Evolutionary conservation across 2,113 vertebrate species (phyloP).

Genomic region (Irena cyanogastra): DNA sequence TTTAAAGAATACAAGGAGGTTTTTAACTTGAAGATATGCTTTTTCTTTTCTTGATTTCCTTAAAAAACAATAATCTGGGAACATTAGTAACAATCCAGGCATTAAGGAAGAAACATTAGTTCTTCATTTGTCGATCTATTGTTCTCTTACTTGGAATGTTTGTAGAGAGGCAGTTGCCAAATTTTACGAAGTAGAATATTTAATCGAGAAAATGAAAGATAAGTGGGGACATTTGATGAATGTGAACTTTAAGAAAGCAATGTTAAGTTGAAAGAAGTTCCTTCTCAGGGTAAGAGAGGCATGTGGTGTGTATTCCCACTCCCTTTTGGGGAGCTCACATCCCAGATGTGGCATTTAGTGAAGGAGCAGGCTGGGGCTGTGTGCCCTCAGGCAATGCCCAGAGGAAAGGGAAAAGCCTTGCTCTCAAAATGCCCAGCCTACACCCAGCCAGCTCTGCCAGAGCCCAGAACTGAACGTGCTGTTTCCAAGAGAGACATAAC

Average conservation of each 20-base stretch:
- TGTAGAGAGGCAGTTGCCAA: constrained; percentile 30
- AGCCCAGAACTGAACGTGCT: background rate
- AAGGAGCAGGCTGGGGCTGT: background rate
- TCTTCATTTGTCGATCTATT: constrained; percentile 47
- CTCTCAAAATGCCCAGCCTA: background rate
- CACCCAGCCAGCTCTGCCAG: background rate
- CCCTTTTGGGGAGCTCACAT: background rate
- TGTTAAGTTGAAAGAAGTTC: background rate
- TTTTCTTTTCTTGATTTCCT: background rate
- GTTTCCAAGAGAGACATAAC: background rate
- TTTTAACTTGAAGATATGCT: background rate
- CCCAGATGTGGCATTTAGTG: background rate
- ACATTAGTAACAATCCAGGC: background rate
- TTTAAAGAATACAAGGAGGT: background rate
- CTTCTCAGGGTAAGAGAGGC: background rate
- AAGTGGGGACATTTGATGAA: constrained; percentile 21
- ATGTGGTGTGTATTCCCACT: background rate
- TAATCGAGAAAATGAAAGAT: constrained; percentile 38
- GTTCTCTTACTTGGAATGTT: constrained; percentile 52
- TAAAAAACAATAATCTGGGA: constrained; percentile 27
- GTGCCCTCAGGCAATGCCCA: background rate
- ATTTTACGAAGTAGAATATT: constrained; percentile 38
- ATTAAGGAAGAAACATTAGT: constrained; percentile 34
- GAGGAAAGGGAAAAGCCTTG: background rate
- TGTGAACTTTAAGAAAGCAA: constrained; percentile 20